phyloP scores from a whole-genome alignment of 2,888 invertebrate species.

The Onthophagus sagittarius region DNA sequence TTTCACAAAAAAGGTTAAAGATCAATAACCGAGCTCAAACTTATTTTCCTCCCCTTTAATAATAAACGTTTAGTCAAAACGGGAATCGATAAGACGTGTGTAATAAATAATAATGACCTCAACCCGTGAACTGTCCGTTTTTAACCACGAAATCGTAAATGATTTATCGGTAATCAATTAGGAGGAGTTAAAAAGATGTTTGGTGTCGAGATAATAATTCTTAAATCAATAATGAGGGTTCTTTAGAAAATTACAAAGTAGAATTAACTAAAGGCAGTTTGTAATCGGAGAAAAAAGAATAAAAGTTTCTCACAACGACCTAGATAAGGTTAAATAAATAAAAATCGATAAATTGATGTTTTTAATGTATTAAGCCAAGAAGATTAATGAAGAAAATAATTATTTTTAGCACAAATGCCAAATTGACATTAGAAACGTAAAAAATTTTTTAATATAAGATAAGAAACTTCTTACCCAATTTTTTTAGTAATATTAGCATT shows the following conservation, averaged over 20 bases:
- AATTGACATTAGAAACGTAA: no score
- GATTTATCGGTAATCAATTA: not conserved
- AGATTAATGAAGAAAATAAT: no score
- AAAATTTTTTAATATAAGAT: not conserved
- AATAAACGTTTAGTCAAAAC: not conserved
- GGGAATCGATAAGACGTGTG: not conserved
- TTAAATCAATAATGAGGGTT: not conserved
- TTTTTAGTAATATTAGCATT: slow-evolving; percentile 31
- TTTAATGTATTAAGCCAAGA: not conserved
- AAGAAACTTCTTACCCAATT: slow-evolving; percentile 28
- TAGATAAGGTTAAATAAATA: not conserved
- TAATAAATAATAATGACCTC: not conserved
- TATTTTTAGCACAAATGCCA: no score
- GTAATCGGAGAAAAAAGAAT: not conserved
- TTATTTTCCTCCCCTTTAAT: not conserved
- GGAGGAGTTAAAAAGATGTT: not conserved
- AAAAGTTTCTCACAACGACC: not conserved
- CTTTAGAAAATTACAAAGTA: not conserved
- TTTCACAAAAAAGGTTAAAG: not conserved
- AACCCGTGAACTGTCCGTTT: not conserved
- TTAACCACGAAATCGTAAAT: not conserved
- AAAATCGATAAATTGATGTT: not conserved
- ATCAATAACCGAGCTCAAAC: not conserved
- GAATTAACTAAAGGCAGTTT: not conserved
- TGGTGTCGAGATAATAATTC: not conserved